Base-by-base conservation (phyloP, 1,140 invertebrate species). In the Apis florea region DNA sequence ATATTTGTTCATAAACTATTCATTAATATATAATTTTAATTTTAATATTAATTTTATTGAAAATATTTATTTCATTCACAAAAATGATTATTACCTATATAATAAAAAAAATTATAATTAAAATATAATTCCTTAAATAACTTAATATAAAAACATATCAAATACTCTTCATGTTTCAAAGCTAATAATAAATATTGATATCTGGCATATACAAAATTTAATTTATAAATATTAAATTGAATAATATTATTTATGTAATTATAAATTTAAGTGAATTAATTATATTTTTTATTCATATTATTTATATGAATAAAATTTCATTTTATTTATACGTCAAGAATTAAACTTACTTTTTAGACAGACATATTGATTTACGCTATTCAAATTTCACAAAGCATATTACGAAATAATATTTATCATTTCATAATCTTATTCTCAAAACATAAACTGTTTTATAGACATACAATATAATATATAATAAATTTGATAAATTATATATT, bases 21-120 rank as follows among this genome's bases (percentile, higher is more conserved):
- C 11, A 17, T 58, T 51, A 31, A 72, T 54, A 53, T 79, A 72
- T 77, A 19, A 66, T 21, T 12, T 66, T 40, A 40, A 40, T 40
- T 40, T 40, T 40, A 40, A 40, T 40, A 40, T 5, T 40, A 40
- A 40, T 40, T 19, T 31, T 4, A 8, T 63, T 19, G 26, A 13
- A 63, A 31, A 17, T 64, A 40, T 64, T 40, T 66, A 66, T 26
- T 58, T 51, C n/a, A 51, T 51, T 26, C 11, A 49, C 24, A 47
- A 67, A 67, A 4, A 47, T n/a, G n/a, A n/a, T 47, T 24, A 13
- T n/a, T 19, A 4, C 21, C 17, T 9, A 51, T 26, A 11, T 21
- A 51, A 53, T 51, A 24, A 11, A n/a, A n/a, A 69, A 26, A 19
- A n/a, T 69, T 40, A 13, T 40, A 64, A 66, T 72, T 40, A 5